These are phyloP conservation scores for Pandemis cinnamomeana DNA, from an alignment of 2,888 invertebrate species.

Conservation along the genomic window DNA sequence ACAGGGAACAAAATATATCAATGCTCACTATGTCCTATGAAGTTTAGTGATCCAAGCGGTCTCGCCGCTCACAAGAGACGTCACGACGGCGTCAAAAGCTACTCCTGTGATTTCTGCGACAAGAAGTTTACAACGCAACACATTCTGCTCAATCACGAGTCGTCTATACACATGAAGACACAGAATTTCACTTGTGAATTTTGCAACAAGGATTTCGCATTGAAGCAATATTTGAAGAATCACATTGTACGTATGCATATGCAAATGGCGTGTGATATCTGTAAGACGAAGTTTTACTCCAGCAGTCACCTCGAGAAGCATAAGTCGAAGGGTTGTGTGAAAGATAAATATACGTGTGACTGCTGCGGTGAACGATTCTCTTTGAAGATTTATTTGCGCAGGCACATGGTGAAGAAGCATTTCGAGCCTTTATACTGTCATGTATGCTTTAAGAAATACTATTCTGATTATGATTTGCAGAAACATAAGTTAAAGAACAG, in stretches of 20 bases:
- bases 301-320: too few relatives aligned
- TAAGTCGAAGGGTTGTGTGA: too few relatives aligned
- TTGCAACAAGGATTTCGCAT: background rate
- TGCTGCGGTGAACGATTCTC: too few relatives aligned
- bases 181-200: background rate
- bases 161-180: background rate
- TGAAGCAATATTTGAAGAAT: background rate
- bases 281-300: background rate
- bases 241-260: background rate
- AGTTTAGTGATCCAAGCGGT: background rate
- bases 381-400: too few relatives aligned
- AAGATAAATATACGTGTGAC: too few relatives aligned
- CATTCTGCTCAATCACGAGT: background rate
- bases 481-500: too few relatives aligned
- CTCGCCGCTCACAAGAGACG: background rate
- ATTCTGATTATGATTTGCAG: too few relatives aligned
- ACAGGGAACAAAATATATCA: background rate
- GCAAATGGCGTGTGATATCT: background rate
- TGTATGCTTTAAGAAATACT: too few relatives aligned
- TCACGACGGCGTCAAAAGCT: background rate
- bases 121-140: constrained; percentile 1
- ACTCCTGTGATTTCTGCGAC: background rate
- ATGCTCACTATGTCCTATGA: background rate
- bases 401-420: too few relatives aligned
- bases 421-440: too few relatives aligned